phyloP scores from a whole-genome alignment of 2,113 vertebrate genomes.

The Hydrolagus affinis region DNA sequence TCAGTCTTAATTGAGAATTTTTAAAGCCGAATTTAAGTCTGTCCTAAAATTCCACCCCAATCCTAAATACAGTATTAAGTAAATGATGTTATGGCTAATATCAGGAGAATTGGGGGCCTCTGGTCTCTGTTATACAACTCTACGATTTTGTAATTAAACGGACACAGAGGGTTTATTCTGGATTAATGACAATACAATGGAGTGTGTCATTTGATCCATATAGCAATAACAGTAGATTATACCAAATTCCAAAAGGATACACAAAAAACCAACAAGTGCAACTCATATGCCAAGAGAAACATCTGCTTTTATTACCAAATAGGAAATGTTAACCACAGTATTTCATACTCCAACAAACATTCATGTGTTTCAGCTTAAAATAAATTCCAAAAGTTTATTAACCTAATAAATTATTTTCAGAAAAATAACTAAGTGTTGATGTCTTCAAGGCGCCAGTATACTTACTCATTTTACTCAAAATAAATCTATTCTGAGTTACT shows the following conservation, averaged over 20 bases:
- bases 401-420: conserved; percentile 52
- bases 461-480: conserved; percentile 44
- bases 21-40: too few species aligned
- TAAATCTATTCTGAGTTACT: conserved; percentile 40
- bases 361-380: conserved; percentile 46
- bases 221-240: conserved; percentile 13
- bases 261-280: not conserved
- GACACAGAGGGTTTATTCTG: not conserved
- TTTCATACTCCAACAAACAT: conserved; percentile 48
- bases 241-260: not conserved
- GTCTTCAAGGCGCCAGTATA: conserved; percentile 46
- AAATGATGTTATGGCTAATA: too few species aligned
- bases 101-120: too few species aligned
- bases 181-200: not conserved
- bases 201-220: conserved; percentile 5
- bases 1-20: too few species aligned
- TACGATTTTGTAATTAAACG: not conserved
- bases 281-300: not conserved
- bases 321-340: conserved; percentile 15
- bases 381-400: conserved; percentile 49
- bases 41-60: not conserved
- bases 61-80: not conserved
- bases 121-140: not conserved
- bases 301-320: not conserved
- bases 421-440: conserved; percentile 50